phyloP scores from a whole-genome alignment of 2,888 invertebrate species.

The Tenthredo mesomela region DNA sequence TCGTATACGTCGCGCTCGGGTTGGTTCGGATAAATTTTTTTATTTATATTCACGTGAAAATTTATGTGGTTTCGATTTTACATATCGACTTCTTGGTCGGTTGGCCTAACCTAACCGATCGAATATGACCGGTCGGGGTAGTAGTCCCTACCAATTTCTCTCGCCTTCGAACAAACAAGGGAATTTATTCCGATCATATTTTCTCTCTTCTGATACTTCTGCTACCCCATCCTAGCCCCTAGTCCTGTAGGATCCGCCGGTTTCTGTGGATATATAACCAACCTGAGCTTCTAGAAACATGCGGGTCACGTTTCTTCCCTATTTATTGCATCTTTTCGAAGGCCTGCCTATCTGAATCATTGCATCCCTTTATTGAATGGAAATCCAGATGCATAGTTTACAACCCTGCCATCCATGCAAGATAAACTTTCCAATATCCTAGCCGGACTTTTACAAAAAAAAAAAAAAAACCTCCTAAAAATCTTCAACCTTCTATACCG shows the following conservation, averaged over 20 bases:
- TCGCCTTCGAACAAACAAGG: conserved; percentile 49
- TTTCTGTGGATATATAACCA: conserved; percentile 8
- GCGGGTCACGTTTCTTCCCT: conserved; percentile 70
- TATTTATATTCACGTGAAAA: conserved; percentile 31
- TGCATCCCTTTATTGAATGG: conserved; percentile 71
- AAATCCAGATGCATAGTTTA: conserved; percentile 65
- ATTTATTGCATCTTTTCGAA: conserved; percentile 72
- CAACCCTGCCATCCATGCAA: conserved; percentile 56
- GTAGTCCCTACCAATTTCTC: conserved; percentile 39
- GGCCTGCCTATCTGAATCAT: conserved; percentile 70
- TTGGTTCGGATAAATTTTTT: conserved; percentile 24
- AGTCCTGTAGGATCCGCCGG: conserved; percentile 34
- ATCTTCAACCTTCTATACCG: not conserved
- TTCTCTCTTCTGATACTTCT: conserved; percentile 53
- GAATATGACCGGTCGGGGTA: conserved; percentile 30
- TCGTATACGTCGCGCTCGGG: not conserved
- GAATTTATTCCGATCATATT: conserved; percentile 48
- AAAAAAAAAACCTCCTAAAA: not conserved
- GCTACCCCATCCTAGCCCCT: conserved; percentile 40
- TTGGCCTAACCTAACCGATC: conserved; percentile 28
- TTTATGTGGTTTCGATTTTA: conserved; percentile 48
- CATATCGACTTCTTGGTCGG: conserved; percentile 43
- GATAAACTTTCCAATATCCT: conserved; percentile 71
- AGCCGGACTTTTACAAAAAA: conserved; percentile 52
- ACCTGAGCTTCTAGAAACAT: conserved; percentile 57